Evolutionary conservation across 2,888 invertebrate genomes (phyloP), one percentile per base, ranked within the genome.

Genomic region (Acheta domesticus): DNA sequence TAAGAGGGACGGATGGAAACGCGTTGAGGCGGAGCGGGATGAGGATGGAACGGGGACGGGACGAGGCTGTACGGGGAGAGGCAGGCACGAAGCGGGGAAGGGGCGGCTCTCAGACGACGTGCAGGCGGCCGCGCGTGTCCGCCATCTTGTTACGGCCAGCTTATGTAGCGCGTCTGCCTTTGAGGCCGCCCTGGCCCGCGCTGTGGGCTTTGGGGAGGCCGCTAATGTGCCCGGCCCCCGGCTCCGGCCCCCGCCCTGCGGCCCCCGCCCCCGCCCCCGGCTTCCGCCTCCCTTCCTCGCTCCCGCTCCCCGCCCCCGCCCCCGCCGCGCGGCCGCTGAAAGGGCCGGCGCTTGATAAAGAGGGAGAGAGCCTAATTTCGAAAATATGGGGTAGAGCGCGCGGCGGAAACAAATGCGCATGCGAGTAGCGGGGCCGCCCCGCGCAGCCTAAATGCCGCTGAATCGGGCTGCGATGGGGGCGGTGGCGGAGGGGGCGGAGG

Each of bases 341-440:
- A 16, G 14, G 14, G 75, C 23, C 16, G 21, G 16, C 14, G 36
- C 21, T n/a, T 16, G 36, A n/a, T 23, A 20, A 75, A 23, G 36
- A 23, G 14, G 75, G 16, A 20, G 21, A 75, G 75, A 75, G 75
- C 75, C 36, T 23, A 75, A 23, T 75, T 75, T 75, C 23, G 75
- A 23, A 23, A 36, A 20, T 75, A 20, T 16, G 23, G 36, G 36
- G 21, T 75, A 16, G 20, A 75, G 75, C 36, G n/a, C 49, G 19
- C 77, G 36, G 49, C 49, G 49, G 36, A 36, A 36, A 49, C 49
- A 14, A 74, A 76, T 49, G 49, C 75, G 79, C 36, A 48, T 11
- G 8, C 62, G 62, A 19, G 62, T 62, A 16, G n/a, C n/a, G 62
- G 62, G 2, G 36, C 36, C 8, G 36, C 36, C 36, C 36, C 36